phyloP scores from a whole-genome alignment of 2,888 invertebrate genomes.

The Synergus laeviventris region DNA sequence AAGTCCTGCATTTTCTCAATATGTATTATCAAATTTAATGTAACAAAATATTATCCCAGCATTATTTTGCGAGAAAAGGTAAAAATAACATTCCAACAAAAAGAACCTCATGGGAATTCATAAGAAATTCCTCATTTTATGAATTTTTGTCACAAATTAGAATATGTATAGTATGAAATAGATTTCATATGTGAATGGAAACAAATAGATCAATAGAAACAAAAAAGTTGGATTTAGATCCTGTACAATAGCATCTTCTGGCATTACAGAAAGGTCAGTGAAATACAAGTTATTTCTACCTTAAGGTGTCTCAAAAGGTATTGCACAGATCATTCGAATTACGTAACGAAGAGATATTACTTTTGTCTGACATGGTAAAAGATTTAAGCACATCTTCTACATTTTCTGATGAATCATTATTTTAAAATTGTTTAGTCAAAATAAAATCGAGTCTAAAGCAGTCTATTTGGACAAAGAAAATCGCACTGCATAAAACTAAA shows the following conservation, averaged over 20 bases:
- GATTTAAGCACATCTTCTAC: not conserved
- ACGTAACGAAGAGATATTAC: constrained; percentile 3
- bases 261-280: constrained; percentile 35
- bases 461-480: constrained; percentile 9
- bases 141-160: no score
- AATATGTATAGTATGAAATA: no score
- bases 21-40: not conserved
- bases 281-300: constrained; percentile 28
- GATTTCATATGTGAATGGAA: no score
- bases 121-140: no score
- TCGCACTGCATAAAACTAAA: constrained; percentile 1
- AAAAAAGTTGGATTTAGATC: not conserved
- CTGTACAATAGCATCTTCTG: constrained; percentile 24
- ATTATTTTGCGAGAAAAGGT: no score
- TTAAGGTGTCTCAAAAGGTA: constrained; percentile 27
- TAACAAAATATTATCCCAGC: not conserved
- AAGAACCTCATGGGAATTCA: no score
- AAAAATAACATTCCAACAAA: no score
- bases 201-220: not conserved
- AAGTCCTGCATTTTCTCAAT: not conserved
- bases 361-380: not conserved
- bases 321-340: constrained; percentile 16
- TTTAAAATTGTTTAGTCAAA: not conserved
- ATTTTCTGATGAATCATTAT: not conserved
- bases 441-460: not conserved